Conservation (phyloP, 64 coral and sea anemone genomes). For the Pachyseris speciosa region DNA sequence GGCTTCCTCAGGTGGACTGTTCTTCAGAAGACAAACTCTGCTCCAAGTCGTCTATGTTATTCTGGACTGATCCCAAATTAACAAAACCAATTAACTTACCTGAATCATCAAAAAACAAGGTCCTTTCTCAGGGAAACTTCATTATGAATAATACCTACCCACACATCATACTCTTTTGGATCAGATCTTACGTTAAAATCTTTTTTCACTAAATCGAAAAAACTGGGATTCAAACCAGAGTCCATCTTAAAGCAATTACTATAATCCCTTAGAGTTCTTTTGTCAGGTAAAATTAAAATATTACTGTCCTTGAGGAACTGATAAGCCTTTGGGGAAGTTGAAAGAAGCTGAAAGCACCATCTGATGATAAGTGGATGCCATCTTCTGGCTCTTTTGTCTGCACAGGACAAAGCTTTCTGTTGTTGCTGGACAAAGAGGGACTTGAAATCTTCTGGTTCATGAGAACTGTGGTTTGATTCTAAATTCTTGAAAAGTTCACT, state of each 20-base stretch:
- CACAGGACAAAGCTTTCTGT: not conserved
- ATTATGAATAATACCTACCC: constrained; percentile 11
- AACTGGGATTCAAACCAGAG: constrained; percentile 29
- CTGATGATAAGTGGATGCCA: constrained; percentile 50
- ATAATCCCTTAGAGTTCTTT: constrained; percentile 47
- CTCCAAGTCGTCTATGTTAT: not conserved
- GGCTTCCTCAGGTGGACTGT: constrained; percentile 34
- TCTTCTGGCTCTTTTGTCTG: constrained; percentile 32
- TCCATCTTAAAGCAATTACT: constrained; percentile 50
- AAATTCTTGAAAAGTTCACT: not conserved
- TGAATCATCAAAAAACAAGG: not conserved
- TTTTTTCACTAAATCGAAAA: constrained; percentile 60
- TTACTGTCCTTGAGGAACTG: constrained; percentile 48
- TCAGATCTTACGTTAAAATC: constrained; percentile 33
- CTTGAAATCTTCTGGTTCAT: constrained; percentile 45
- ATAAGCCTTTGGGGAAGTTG: constrained; percentile 42
- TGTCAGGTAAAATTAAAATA: constrained; percentile 36
- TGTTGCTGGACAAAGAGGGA: constrained; percentile 32
- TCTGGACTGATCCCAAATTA: not conserved
- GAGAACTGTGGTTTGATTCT: not conserved
- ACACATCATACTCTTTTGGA: constrained; percentile 4
- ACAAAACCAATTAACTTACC: not conserved
- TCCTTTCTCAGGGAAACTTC: constrained; percentile 20
- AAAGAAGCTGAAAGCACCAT: constrained; percentile 54
- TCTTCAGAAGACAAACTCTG: not conserved